Evolutionary conservation across 2,888 invertebrate genomes (phyloP).

Genomic region (Drosophila neotestacea): DNA sequence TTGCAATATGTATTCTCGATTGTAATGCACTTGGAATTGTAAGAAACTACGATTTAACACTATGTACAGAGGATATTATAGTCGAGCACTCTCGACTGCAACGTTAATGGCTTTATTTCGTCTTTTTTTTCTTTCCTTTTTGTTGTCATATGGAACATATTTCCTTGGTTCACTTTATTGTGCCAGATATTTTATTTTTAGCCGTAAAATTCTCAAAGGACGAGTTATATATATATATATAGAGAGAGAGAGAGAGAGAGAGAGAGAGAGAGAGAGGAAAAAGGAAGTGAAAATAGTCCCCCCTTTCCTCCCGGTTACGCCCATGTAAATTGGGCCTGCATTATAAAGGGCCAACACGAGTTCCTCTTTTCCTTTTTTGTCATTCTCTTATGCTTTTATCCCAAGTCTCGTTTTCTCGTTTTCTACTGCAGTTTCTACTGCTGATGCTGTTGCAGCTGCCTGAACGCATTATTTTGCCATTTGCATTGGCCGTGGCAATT

Average conservation of each 20-base stretch:
- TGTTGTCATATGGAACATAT: constrained; percentile 1
- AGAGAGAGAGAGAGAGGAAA: not conserved
- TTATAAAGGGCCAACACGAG: constrained; percentile 18
- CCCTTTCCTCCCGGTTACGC: not conserved
- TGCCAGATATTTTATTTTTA: constrained; percentile 14
- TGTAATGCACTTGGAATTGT: no score
- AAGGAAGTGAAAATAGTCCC: no score
- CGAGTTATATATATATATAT: not conserved
- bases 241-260: not conserved
- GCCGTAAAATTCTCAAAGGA: not conserved
- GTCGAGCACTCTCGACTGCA: not conserved
- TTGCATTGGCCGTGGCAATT: constrained; percentile 48
- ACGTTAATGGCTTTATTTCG: not conserved
- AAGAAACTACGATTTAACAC: no score
- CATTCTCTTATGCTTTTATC: constrained; percentile 4
- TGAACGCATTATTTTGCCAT: constrained; percentile 67
- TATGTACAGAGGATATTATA: not conserved
- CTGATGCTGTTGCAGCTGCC: constrained; percentile 26
- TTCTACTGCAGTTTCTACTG: not conserved
- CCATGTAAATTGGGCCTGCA: constrained; percentile 16
- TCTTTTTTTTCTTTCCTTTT: not conserved
- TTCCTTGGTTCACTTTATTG: constrained; percentile 12
- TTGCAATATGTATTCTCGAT: no score
- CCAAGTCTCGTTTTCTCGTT: constrained; percentile 3
- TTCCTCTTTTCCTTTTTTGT: constrained; percentile 1